A percentile compares a stretch with the other conserved stretches of the same genome.
phyloP scores from a whole-genome alignment of 2,113 vertebrate species.

The Odontophorus gujanensis region DNA sequence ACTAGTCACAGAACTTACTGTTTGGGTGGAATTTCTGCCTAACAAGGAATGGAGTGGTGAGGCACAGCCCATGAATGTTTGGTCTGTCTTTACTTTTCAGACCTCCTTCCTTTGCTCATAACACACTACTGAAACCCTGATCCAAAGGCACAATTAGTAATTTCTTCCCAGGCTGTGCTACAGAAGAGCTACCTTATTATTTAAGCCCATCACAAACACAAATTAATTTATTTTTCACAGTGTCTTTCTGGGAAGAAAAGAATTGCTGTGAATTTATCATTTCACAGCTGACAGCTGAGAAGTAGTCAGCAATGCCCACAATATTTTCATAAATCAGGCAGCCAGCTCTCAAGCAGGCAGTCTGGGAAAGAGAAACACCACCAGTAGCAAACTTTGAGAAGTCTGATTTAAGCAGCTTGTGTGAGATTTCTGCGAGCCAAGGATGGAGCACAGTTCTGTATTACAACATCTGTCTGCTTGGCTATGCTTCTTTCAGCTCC shows the following conservation, averaged over 20 bases:
- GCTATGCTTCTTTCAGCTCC: background rate
- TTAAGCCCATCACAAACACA: background rate
- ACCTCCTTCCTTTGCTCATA: background rate
- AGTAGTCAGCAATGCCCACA: background rate
- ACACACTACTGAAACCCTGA: background rate
- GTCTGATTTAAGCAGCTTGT: background rate
- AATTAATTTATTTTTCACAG: background rate
- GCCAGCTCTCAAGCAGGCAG: background rate
- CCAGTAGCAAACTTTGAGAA: background rate
- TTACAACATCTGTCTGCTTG: background rate
- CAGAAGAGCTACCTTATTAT: background rate
- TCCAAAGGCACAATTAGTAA: background rate
- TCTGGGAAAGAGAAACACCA: background rate
- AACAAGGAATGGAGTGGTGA: accelerated
- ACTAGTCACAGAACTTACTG: background rate
- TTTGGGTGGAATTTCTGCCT: background rate
- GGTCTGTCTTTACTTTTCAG: background rate
- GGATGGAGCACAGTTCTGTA: background rate
- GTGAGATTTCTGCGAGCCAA: background rate
- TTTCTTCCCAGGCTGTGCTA: background rate
- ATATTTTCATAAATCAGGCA: slow-evolving; percentile 11
- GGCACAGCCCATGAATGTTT: background rate
- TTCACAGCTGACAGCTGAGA: slow-evolving; percentile 29
- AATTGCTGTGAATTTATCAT: slow-evolving; percentile 7
- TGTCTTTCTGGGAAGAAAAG: background rate